A percentile compares a stretch with the other conserved stretches of the same genome.
Conservation (phyloP, 2,888 invertebrate genomes). For the Ectobius pallidus region DNA sequence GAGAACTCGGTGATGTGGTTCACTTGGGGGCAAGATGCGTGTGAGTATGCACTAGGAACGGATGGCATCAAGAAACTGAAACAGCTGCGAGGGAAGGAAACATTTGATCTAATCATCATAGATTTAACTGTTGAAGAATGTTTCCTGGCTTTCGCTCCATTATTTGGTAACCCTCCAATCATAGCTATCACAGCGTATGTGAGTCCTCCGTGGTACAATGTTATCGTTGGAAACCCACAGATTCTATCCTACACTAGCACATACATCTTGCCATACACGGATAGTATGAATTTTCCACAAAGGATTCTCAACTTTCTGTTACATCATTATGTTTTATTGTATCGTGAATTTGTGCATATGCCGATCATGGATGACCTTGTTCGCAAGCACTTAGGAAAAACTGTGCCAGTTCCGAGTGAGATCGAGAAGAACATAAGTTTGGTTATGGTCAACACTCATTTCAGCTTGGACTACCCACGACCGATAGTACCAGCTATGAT, state of each 20-base stretch:
- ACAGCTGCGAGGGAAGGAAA: constrained; percentile 18
- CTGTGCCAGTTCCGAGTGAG: constrained; percentile 51
- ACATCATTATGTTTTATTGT: neutral
- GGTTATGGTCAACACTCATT: constrained; percentile 55
- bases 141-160: constrained; percentile 31
- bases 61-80: constrained; percentile 21
- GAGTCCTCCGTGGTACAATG: constrained; percentile 28
- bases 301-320: constrained; percentile 36
- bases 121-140: constrained; percentile 37
- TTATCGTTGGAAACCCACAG: constrained; percentile 35
- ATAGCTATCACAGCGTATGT: constrained; percentile 39
- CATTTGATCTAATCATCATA: constrained; percentile 38
- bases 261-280: constrained; percentile 26
- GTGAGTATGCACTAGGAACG: constrained; percentile 21
- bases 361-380: constrained; percentile 33
- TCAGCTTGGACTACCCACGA: constrained; percentile 48
- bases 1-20: neutral
- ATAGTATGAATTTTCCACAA: constrained; percentile 40
- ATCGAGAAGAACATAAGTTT: constrained; percentile 56
- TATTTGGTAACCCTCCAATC: constrained; percentile 37
- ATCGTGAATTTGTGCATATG: constrained; percentile 1
- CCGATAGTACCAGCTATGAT: constrained; percentile 55
- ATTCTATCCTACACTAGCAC: constrained; percentile 36
- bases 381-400: constrained; percentile 43
- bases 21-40: constrained; percentile 17